Base-by-base conservation (phyloP, 1,140 invertebrate genomes). In the Halyomorpha halys region DNA sequence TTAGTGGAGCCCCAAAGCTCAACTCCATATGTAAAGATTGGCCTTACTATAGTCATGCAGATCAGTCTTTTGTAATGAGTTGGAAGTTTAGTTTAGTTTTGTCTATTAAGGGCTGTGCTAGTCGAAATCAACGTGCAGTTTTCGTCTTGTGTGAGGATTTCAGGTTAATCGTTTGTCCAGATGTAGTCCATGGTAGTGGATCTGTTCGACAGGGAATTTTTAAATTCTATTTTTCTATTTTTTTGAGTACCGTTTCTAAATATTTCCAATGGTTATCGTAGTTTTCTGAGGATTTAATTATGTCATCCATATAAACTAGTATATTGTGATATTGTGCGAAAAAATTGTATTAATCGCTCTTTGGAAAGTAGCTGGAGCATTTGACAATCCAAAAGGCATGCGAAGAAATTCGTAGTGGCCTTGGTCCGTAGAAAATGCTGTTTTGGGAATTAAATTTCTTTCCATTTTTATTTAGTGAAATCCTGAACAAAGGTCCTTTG, bases 261-360 rank as follows among this genome's bases (percentile, higher is more conserved):
- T 69, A 69, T 27, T 19, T 0, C 6, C 69, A 53, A 62, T 78
- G 76, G 54, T 75, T 69, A 27, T 75, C 66, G 44, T 74, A 70
- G 14, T 64, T 71, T n/a, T 69, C 61, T 1, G 67, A 67, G 54
- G 67, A 73, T 13, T 77, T 67, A 0, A 78, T 68, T 0, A 79
- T 72, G 62, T 80, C 77, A 69, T 80, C 78, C 9, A 79, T 54
- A 67, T 78, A 79, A 8, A 76, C 70, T 59, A 64, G 56, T 14
- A 62, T 44, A n/a, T 44, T 54, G 44, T 15, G 34, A n/a, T n/a
- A n/a, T n/a, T 9, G 16, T 44, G 21, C 2, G 27, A 51, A 0
- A 54, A 19, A 1, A 71, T 68, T n/a, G 62, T 67, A 63, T 74
- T 72, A 73, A 76, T 76, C 18, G 70, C 63, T 59, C 65, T 53